Conservation (phyloP, 2,113 vertebrate genomes). For the Ptyas mucosa region DNA sequence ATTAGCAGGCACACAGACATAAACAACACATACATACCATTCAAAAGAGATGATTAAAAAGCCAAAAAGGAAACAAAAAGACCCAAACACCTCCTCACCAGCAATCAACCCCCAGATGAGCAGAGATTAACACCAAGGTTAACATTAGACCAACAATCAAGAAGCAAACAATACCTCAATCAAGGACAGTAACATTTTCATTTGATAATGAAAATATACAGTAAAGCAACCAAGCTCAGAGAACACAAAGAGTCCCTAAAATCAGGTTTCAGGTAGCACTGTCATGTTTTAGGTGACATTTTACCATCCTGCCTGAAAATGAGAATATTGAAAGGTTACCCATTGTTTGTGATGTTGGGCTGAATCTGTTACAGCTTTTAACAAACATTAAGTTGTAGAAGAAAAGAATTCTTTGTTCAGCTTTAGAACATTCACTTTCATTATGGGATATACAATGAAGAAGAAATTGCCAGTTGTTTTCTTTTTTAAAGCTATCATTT, state of each 20-base stretch:
- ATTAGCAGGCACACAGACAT: neutral
- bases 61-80: neutral
- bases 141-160: neutral
- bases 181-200: neutral
- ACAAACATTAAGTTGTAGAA: neutral
- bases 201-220: neutral
- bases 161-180: neutral
- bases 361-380: neutral
- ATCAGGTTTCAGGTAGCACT: neutral
- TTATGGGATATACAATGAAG: neutral
- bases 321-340: neutral
- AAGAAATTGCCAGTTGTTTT: neutral
- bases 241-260: neutral
- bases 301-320: neutral
- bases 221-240: neutral
- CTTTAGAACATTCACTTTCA: neutral
- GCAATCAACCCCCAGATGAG: neutral
- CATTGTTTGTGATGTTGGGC: neutral
- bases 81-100: neutral
- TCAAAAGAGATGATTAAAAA: neutral
- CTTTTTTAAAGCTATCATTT: slow-evolving; percentile 3
- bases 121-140: neutral
- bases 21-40: neutral
- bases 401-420: neutral
- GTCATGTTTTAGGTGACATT: neutral